phyloP scores from a whole-genome alignment of 2,888 invertebrate species.

The Phorcus lineatus region DNA sequence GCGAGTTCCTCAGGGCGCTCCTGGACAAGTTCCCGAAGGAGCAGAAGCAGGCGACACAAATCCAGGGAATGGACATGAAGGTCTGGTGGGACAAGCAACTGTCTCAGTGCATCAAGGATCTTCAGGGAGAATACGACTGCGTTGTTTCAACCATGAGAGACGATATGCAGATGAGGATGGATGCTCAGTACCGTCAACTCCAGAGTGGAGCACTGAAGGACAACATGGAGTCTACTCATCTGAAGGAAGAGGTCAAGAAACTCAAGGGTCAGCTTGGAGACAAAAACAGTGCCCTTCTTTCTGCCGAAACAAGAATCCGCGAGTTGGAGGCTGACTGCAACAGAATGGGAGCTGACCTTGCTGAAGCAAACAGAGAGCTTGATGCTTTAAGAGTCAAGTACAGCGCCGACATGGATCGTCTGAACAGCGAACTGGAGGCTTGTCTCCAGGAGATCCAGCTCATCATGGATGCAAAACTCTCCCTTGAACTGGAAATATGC shows the following conservation, averaged over 20 bases:
- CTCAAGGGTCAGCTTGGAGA: slow-evolving; percentile 66
- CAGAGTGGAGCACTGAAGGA: slow-evolving; percentile 74
- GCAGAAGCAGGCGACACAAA: slow-evolving; percentile 35
- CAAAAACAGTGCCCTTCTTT: slow-evolving; percentile 37
- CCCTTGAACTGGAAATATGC: slow-evolving; percentile 78
- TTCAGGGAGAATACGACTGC: slow-evolving; percentile 76
- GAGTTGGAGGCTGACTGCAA: slow-evolving; percentile 39
- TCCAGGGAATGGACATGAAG: slow-evolving; percentile 73
- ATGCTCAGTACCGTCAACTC: slow-evolving; percentile 77
- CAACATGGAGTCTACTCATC: slow-evolving; percentile 73
- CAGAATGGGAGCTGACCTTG: slow-evolving; percentile 33
- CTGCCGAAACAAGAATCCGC: slow-evolving; percentile 53
- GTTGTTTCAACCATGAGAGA: slow-evolving; percentile 71
- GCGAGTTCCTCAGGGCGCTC: slow-evolving; percentile 75
- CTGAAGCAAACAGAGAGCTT: slow-evolving; percentile 40
- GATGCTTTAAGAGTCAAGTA: slow-evolving; percentile 44
- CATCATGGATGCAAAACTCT: slow-evolving; percentile 77
- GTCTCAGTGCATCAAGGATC: slow-evolving; percentile 75
- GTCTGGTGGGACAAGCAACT: slow-evolving; percentile 78
- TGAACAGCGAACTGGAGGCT: slow-evolving; percentile 43
- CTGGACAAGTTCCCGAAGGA: slow-evolving; percentile 55
- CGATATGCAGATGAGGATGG: slow-evolving; percentile 76
- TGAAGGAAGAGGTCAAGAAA: slow-evolving; percentile 75
- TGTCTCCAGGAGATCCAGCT: slow-evolving; percentile 45
- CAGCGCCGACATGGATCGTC: slow-evolving; percentile 34